Percentiles rank a stretch among this genome's conserved stretches.
Conservation (phyloP, 2,888 invertebrate genomes). For the Phasia obesa region DNA sequence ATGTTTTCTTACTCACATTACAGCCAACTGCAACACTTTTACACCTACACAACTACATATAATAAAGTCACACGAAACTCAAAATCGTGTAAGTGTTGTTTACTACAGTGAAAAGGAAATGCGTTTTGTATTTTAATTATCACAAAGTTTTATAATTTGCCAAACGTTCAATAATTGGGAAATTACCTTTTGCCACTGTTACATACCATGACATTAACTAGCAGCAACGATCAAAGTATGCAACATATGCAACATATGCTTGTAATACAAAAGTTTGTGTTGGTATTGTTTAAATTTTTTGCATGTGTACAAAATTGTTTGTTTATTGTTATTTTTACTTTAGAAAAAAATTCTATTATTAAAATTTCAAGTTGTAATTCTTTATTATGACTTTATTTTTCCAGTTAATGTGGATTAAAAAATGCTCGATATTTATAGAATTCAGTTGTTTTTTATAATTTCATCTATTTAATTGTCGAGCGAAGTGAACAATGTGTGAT, state of each 20-base stretch:
- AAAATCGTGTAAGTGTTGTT: neutral
- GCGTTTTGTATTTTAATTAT: slow-evolving; percentile 58
- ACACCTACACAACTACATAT: neutral
- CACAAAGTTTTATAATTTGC: slow-evolving; percentile 56
- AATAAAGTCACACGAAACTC: neutral
- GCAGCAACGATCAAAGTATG: slow-evolving; percentile 1
- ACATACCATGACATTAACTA: slow-evolving; percentile 10
- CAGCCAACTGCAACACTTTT: slow-evolving; percentile 25
- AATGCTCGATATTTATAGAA: too few species aligned
- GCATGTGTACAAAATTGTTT: neutral
- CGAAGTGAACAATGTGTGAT: slow-evolving; percentile 24
- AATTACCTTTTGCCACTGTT: slow-evolving; percentile 50
- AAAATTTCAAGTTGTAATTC: slow-evolving; percentile 52
- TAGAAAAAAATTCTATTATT: slow-evolving; percentile 28
- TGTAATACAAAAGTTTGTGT: neutral
- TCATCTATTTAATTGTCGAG: neutral
- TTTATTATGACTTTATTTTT: neutral
- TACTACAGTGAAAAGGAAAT: neutral
- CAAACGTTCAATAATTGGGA: slow-evolving; percentile 67
- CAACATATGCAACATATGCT: slow-evolving; percentile 47
- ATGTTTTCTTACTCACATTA: slow-evolving; percentile 23
- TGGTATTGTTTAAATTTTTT: neutral
- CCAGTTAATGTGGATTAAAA: too few species aligned
- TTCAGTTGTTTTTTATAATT: neutral
- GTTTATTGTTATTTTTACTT: slow-evolving; percentile 25